Evolutionary conservation across 2,113 vertebrate genomes (phyloP), one percentile per base, ranked within the genome.

Genomic region (Rhinopomastus cyanomelas): DNA sequence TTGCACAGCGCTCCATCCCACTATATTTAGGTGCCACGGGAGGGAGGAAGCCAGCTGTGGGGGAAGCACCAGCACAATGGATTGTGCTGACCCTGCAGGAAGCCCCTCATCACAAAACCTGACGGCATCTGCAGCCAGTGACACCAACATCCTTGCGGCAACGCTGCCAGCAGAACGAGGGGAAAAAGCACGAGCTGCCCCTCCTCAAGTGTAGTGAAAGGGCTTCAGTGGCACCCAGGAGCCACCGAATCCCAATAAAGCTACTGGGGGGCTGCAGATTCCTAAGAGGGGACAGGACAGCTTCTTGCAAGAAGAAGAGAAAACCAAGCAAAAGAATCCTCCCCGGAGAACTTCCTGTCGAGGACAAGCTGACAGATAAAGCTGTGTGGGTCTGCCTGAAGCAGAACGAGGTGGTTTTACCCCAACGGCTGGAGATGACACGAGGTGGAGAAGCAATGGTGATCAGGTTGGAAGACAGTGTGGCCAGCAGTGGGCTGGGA

Each of bases 11-110:
- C 59, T 71, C n/a, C 0, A 2, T 71, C 34, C 0, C 1, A 16
- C 86, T 95, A 95, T 94, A 84, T 94, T 91, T 91, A 90, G 86
- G 55, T 0, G 9, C 17, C 1, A 20, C 48, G 29, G 81, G 26
- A 92, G 83, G 66, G 88, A 93, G 93, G 93, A 91, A 95, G 73
- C 44, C 85, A 81, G 90, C 77, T 88, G 81, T 80, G 84, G 32
- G 80, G 93, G 90, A 94, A 95, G 62, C 6, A 9, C 42, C 69
- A 0, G 61, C 74, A 91, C 88, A 92, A 94, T 84, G 86, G 87
- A 81, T 77, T 42, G 0, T 0, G 2, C 59, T 68, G 83, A 91
- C 81, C 74, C 71, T 0, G 1, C 90, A 88, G 93, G 85, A 94
- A 95, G 55, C 71, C 81, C 90, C 88, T 84, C 59, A 29, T 53